Evolutionary conservation across 2,797 vertebrate genomes (phyloP).

Genomic region (Pipistrellus pygmaeus): DNA sequence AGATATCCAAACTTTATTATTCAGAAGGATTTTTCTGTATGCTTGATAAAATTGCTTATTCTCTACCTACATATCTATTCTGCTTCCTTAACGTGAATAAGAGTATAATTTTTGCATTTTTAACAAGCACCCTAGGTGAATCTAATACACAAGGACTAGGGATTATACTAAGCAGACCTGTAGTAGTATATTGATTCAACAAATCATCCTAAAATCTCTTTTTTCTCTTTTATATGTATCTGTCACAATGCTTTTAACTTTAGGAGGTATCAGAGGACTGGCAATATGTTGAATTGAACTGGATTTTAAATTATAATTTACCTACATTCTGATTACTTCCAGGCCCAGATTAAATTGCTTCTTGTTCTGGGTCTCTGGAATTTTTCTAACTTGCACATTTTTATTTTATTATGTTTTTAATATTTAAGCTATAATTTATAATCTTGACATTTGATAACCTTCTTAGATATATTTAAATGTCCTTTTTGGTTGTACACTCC

Average conservation of each 20-base stretch:
- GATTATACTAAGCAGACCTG: not conserved
- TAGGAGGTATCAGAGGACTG: not conserved
- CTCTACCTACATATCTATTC: not conserved
- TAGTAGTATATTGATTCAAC: not conserved
- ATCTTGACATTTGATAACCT: constrained; percentile 57
- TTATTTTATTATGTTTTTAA: constrained; percentile 61
- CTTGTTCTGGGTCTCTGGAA: constrained; percentile 48
- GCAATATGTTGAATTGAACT: constrained; percentile 5
- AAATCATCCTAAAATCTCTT: constrained; percentile 5
- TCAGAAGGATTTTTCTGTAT: not conserved
- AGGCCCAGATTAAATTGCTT: constrained; percentile 55
- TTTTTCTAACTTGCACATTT: constrained; percentile 68
- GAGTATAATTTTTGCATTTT: not conserved
- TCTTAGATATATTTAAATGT: constrained; percentile 47
- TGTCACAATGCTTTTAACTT: constrained; percentile 15
- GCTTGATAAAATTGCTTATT: not conserved
- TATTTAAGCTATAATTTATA: constrained; percentile 67
- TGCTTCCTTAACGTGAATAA: not conserved
- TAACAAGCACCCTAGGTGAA: not conserved
- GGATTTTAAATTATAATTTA: constrained; percentile 48
- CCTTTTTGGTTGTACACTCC: not conserved
- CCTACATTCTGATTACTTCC: constrained; percentile 54
- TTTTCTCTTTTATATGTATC: not conserved
- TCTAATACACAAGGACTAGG: not conserved
- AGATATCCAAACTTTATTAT: not conserved